A percentile compares a stretch with the other conserved stretches of the same genome.
These are phyloP conservation scores for Lineus longissimus DNA, from an alignment of 1,140 invertebrate species.

Conservation along the genomic window DNA sequence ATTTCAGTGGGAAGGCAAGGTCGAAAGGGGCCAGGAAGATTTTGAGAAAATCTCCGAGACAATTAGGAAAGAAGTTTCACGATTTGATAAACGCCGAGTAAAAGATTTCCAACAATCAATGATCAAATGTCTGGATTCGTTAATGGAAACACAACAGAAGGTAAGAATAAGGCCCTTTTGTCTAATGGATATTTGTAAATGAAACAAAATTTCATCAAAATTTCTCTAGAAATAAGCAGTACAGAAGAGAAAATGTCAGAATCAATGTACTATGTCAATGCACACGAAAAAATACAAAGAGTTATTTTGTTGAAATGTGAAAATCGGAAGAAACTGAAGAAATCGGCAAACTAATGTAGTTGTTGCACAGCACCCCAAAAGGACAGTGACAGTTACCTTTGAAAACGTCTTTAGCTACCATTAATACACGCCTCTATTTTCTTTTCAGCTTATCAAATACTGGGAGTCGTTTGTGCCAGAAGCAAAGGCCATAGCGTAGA, in stretches of 20 bases:
- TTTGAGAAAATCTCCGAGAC: conserved; percentile 94
- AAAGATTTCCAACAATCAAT: conserved; percentile 85
- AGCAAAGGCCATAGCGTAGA: conserved; percentile 60
- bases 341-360: background rate
- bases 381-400: no score
- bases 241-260: background rate
- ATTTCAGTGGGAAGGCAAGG: conserved; percentile 85
- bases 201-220: background rate
- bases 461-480: conserved; percentile 93
- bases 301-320: background rate
- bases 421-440: no score
- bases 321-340: background rate
- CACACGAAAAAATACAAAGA: background rate
- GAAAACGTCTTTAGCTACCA: no score
- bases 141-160: conserved; percentile 93
- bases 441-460: conserved; percentile 78
- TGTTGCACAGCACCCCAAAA: no score
- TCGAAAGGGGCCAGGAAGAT: conserved; percentile 91
- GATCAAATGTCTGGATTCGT: conserved; percentile 86
- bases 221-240: no score
- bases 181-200: no score
- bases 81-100: conserved; percentile 83
- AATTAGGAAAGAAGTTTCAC: conserved; percentile 92
- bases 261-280: background rate
- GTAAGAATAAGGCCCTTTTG: no score